Base-by-base conservation (phyloP, 2,888 invertebrate genomes). In the Slavum lentiscoides region DNA sequence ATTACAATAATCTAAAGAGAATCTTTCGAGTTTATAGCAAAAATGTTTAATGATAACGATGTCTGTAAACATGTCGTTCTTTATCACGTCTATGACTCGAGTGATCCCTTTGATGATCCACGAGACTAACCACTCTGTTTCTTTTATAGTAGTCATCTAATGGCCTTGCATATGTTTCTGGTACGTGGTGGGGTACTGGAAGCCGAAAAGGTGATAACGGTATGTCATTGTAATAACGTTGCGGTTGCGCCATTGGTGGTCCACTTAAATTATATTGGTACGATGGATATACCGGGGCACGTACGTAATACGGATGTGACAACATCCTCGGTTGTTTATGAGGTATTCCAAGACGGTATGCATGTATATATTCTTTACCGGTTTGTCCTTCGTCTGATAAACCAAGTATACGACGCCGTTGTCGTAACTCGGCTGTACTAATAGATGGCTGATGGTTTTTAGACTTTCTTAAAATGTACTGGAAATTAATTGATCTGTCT, bases 401-500 rank as follows among this genome's bases (percentile, higher is more conserved):
- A 55, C 80, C 80, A 23, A 80, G 72, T 1, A 80, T 58, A 58
- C 80, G 55, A 55, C 80, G 80, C 1, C 80, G 64, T 23, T 80
- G 80, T 58, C 80, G 80, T 80, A 80, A 72, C 43, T 80, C 80
- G 19, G 80, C 70, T 72, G 80, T 80, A 72, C 80, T 80, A n/a
- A 80, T 80, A 4, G 70, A 72, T 15, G 80, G 80, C 5, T 66
- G 80, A 55, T 80, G 72, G 3, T 95, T 94, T 87, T 94, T 94
- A 4, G 95, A 93, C 86, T 94, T 92, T 83, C 94, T 90, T 83
- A 96, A 87, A 84, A 96, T 93, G 23, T 94, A 93, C 23, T 94
- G 94, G 89, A 96, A 90, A 88, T 96, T 96, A 85, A 96, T 92
- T 55, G 87, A 92, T 84, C 95, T 93, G 87, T 98, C 98, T 87